These are phyloP conservation scores for Arothron firmamentum DNA, from an alignment of 2,113 vertebrate species.

Conservation along the genomic window DNA sequence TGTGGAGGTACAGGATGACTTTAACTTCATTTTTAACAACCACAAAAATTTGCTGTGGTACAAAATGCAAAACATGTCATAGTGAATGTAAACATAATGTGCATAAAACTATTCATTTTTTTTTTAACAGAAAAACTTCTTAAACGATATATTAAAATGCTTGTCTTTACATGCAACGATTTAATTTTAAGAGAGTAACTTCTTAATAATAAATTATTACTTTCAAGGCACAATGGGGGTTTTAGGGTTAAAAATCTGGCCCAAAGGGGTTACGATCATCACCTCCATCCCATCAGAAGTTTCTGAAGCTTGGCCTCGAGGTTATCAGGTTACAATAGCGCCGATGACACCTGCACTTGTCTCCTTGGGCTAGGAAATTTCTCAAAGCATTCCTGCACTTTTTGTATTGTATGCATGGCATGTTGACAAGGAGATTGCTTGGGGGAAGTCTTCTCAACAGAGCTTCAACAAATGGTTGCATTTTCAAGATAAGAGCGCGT, in stretches of 20 bases:
- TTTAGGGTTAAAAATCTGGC: conserved; percentile 26
- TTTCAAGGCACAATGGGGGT: background rate
- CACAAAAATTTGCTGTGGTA: background rate
- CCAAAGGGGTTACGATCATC: conserved; percentile 38
- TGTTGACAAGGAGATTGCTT: conserved; percentile 37
- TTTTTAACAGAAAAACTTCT: background rate
- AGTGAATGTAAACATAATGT: no score
- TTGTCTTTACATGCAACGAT: no score
- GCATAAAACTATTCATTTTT: no score
- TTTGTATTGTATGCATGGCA: conserved; percentile 40
- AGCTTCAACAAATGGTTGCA: conserved; percentile 50
- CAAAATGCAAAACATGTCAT: background rate
- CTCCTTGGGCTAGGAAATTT: conserved; percentile 48
- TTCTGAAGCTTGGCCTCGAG: conserved; percentile 45
- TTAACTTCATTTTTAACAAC: conserved; percentile 18
- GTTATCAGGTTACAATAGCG: conserved; percentile 68
- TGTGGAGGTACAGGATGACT: conserved; percentile 52
- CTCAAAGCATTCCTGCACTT: conserved; percentile 54
- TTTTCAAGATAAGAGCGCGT: conserved; percentile 55
- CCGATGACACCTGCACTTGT: conserved; percentile 45
- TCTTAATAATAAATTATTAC: background rate
- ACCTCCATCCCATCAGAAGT: conserved; percentile 57
- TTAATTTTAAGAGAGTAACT: no score
- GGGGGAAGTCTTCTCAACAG: conserved; percentile 45
- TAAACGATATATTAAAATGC: background rate